Base-by-base conservation (phyloP, 2,888 invertebrate species). In the Parnassius orleans region DNA sequence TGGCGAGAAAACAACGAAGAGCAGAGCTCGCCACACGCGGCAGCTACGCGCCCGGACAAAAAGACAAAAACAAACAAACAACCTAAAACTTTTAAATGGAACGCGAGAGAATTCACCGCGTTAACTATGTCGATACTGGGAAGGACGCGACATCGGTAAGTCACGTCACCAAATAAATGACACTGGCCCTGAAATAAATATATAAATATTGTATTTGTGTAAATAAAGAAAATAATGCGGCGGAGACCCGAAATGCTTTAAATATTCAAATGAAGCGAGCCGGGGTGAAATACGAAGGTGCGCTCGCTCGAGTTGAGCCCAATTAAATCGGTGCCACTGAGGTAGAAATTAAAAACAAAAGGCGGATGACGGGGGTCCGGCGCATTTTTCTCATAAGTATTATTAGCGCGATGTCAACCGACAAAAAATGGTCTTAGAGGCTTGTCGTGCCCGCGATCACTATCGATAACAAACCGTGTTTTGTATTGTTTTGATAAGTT, bases 281-380 rank as follows among this genome's bases (percentile, higher is more conserved):
- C 83, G 87, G 87, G 86, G 89, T 90, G 89, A 91, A 90, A 90
- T 91, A 91, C 90, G 89, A 83, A 90, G 90, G 90, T 88, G 88
- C 90, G 84, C 88, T 84, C 84, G 88, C 79, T 83, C 87, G 90
- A 87, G 86, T 84, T 87, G 89, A 86, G 89, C 81, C 91, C 91
- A 91, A 91, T 91, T 91, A 90, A 91, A 91, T 89, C 86, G 89
- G 87, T 91, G 91, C 91, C 91, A 91, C 90, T 90, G 91, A 90
- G 91, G 90, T 90, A 90, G 91, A 90, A 91, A 91, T 90, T 90
- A 91, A 91, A 90, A 90, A 90, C 90, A 91, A 91, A 90, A 90
- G 88, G 87, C 88, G 77, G 79, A 86, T 85, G 90, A 86, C 81
- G 84, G 84, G 86, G 87, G 87, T 85, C 87, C 84, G 77, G 83